Conservation (phyloP, 2,888 invertebrate genomes). For the Coleophora flavipennella region DNA sequence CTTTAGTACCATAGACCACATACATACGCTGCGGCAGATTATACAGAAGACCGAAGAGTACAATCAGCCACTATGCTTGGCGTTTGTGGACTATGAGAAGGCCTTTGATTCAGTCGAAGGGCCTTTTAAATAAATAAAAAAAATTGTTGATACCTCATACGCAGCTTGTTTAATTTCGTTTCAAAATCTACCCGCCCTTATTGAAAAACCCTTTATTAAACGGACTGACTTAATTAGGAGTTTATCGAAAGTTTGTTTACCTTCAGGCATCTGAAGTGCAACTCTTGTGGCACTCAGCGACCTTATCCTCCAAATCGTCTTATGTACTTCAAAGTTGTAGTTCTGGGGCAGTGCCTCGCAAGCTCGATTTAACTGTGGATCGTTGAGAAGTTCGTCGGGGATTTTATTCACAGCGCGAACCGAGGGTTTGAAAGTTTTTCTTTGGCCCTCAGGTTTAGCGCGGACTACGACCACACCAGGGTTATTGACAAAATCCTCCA, state of each 20-base stretch:
- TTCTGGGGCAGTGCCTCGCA: conserved; percentile 87
- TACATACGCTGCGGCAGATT: too few species aligned
- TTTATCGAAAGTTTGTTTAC: conserved; percentile 22
- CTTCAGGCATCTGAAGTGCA: conserved; percentile 98
- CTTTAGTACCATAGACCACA: too few species aligned
- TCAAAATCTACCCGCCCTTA: too few species aligned
- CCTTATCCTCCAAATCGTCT: conserved; percentile 96
- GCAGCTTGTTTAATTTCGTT: too few species aligned
- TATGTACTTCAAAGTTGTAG: conserved; percentile 98
- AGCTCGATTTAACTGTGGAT: conserved; percentile 80
- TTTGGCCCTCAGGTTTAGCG: conserved; percentile 79
- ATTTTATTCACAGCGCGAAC: conserved; percentile 82
- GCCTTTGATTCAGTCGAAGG: too few species aligned
- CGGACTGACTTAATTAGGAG: too few species aligned
- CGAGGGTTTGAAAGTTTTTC: conserved; percentile 84
- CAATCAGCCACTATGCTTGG: too few species aligned
- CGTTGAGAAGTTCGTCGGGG: conserved; percentile 83
- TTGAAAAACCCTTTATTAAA: too few species aligned
- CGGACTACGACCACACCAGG: conserved; percentile 77
- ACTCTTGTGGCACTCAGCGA: conserved; percentile 89
- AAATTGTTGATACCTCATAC: too few species aligned
- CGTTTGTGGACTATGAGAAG: too few species aligned
- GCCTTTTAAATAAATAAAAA: too few species aligned
- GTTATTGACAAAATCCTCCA: conserved; percentile 47
- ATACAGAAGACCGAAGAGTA: too few species aligned